Evolutionary conservation across 2,113 vertebrate genomes (phyloP).

Genomic region (Oreotragus oreotragus): DNA sequence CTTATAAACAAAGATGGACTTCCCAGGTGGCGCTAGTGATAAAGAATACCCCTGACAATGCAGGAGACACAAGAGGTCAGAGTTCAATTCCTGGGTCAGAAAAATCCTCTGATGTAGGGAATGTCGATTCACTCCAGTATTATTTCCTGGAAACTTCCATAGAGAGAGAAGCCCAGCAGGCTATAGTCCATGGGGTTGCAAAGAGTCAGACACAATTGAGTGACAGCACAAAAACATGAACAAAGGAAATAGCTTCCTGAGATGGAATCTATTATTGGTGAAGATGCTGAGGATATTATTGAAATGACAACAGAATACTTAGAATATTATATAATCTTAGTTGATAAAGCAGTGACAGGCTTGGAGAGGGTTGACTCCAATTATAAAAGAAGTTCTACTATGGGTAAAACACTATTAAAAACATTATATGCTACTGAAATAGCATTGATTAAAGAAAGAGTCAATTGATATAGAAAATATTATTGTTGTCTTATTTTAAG

Average conservation of each 20-base stretch:
- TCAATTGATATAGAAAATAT: not conserved
- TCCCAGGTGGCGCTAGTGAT: not conserved
- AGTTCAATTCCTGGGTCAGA: not conserved
- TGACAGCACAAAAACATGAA: not conserved
- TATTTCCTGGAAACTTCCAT: not conserved
- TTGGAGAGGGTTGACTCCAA: not conserved
- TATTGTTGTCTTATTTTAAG: not conserved
- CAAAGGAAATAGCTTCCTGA: not conserved
- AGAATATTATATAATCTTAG: not conserved
- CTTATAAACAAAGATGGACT: not conserved
- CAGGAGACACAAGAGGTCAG: not conserved
- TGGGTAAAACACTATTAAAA: not conserved
- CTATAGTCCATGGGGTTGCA: not conserved
- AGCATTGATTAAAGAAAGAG: not conserved
- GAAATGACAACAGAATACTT: not conserved
- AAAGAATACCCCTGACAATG: not conserved
- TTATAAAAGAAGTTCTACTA: not conserved
- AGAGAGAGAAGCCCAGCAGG: not conserved
- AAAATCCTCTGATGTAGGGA: not conserved
- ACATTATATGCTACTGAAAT: not conserved
- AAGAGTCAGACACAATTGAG: not conserved
- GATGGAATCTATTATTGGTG: not conserved
- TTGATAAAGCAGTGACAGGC: not conserved
- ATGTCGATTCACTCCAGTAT: not conserved
- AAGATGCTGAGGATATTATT: not conserved